Evolutionary conservation across 2,113 vertebrate species (phyloP).

Genomic region (Anolis sagrei): DNA sequence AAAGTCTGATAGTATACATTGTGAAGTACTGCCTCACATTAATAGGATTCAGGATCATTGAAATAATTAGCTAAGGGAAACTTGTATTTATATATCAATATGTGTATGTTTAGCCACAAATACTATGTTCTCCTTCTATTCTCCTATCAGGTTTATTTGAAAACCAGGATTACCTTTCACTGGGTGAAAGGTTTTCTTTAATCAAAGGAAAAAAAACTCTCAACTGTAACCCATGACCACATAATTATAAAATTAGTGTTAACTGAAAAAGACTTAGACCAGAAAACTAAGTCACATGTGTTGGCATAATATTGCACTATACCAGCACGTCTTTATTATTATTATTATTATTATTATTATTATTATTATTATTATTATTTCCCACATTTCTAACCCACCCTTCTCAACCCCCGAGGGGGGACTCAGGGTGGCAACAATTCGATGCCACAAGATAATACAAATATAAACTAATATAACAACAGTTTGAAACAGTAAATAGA

Average conservation of each 20-base stretch:
- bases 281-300: not conserved
- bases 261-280: not conserved
- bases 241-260: not conserved
- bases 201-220: not conserved
- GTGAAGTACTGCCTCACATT: not conserved
- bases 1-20: not conserved
- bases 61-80: not conserved
- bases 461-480: too few species aligned
- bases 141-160: not conserved
- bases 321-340: too few species aligned
- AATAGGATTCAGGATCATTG: not conserved
- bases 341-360: too few species aligned
- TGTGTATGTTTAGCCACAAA: not conserved
- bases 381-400: too few species aligned
- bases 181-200: not conserved
- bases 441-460: too few species aligned
- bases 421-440: too few species aligned
- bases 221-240: not conserved
- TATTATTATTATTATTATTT: too few species aligned
- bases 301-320: too few species aligned
- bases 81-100: slow-evolving; percentile 6
- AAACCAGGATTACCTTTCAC: not conserved
- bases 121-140: not conserved
- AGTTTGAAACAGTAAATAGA: too few species aligned
- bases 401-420: too few species aligned